Evolutionary conservation across 2,888 invertebrate species (phyloP), one percentile per base, ranked within the genome.

Genomic region (Drosophila eohydei): DNA sequence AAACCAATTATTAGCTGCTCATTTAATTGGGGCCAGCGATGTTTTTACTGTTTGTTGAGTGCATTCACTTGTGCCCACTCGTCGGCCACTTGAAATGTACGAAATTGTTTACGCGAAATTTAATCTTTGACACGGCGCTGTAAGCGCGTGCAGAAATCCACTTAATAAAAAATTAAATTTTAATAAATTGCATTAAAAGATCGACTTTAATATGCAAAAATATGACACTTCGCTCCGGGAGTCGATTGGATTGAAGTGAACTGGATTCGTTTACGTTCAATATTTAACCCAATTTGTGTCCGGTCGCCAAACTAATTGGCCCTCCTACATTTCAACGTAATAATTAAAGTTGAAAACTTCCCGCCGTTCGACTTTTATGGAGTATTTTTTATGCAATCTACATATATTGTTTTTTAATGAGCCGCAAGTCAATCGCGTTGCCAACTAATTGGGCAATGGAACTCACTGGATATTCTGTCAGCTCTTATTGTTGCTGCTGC

Each of bases 321-420:
- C 58, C 54, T 76, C 60, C 61, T 67, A 77, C 63, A 83, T 79
- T 73, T 79, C 79, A 64, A 41, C 62, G 81, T 71, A 58, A 77
- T 88, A 83, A 83, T 88, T 85, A 81, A 88, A 75, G 69, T 67
- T 69, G 64, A 67, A 72, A 77, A 74, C 80, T 79, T 59, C 28
- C 36, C 46, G 63, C 64, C 8, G 9, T 9, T 38, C 61, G 43
- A 74, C 57, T 68, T 73, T 75, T 64, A 63, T 59, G 50, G 52
- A 61, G 64, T 68, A 26, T 38, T 66, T 71, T 72, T 73, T 79
- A 66, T 74, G 82, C 80, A 89, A 86, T 86, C 78, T 82, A 80
- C 89, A 89, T 86, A 88, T 86, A 86, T 88, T 86, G 89, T 89
- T 88, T 89, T 86, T 88, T 89, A 86, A 86, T 88, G 85, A 86